Conservation (phyloP, 2,797 vertebrate species). For the Trachops cirrhosus region DNA sequence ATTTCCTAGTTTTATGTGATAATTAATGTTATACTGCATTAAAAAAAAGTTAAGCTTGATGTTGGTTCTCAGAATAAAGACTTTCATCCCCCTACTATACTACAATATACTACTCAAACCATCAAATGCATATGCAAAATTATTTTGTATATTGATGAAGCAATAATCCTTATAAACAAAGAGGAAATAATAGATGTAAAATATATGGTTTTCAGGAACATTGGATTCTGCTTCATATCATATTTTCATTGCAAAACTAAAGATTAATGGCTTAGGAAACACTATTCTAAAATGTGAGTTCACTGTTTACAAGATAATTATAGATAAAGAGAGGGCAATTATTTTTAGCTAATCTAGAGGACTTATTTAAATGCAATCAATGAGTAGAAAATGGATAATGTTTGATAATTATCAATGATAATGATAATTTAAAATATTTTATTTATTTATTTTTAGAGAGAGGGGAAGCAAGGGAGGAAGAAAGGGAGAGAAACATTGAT, state of each 20-base stretch:
- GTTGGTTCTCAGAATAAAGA: not conserved
- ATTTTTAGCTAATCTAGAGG: not conserved
- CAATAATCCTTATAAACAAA: not conserved
- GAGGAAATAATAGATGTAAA: slow-evolving; percentile 6
- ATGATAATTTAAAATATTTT: not conserved
- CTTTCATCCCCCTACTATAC: not conserved
- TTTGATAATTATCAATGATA: not conserved
- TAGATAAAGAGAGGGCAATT: not conserved
- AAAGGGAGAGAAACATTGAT: not conserved
- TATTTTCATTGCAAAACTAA: not conserved
- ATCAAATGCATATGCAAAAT: not conserved
- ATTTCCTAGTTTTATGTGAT: not conserved
- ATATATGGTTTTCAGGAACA: not conserved
- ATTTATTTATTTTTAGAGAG: not conserved
- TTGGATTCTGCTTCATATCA: not conserved
- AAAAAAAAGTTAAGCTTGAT: not conserved
- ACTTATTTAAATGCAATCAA: not conserved
- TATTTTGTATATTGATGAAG: not conserved
- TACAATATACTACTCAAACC: not conserved
- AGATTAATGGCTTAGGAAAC: not conserved
- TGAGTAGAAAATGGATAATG: not conserved
- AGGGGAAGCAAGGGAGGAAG: not conserved
- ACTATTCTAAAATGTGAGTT: not conserved
- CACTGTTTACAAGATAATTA: not conserved
- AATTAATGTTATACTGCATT: not conserved